Evolutionary conservation across 1,140 invertebrate species (phyloP).

Genomic region (Bombus breviceps): DNA sequence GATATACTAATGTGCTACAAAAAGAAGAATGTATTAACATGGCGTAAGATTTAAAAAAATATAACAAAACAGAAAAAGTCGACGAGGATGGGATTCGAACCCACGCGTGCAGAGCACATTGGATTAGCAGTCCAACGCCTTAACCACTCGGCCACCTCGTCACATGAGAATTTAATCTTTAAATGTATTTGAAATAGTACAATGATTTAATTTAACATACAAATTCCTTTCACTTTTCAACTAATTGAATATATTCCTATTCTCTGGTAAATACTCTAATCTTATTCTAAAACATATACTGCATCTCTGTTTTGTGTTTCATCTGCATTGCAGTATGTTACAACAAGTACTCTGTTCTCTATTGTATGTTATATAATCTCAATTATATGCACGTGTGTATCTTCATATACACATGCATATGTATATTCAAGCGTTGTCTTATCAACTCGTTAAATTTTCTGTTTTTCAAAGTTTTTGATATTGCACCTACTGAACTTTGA

Average conservation of each 20-base stretch:
- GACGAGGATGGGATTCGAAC: conserved; percentile 95
- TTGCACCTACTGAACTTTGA: too few species aligned
- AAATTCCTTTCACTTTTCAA: neutral
- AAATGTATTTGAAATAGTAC: conserved; percentile 24
- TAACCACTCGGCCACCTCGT: conserved; percentile 95
- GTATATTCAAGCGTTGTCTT: neutral
- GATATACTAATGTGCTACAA: neutral
- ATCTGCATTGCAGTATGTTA: too few species aligned
- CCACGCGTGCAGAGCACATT: conserved; percentile 91
- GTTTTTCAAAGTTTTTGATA: neutral
- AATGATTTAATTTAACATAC: conserved; percentile 6
- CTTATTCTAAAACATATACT: neutral
- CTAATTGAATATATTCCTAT: neutral
- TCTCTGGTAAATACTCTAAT: neutral
- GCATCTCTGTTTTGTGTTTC: neutral
- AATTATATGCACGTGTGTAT: too few species aligned
- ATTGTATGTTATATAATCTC: conserved; percentile 2
- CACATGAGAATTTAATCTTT: conserved; percentile 65
- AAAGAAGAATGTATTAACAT: neutral
- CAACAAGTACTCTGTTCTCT: too few species aligned
- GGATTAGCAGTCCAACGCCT: conserved; percentile 94
- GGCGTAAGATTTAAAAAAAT: neutral
- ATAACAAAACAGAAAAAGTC: conserved; percentile 67
- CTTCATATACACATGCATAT: too few species aligned
- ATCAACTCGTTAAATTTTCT: neutral